Conservation (phyloP, 2,888 invertebrate genomes). For the Corbicula japonica region DNA sequence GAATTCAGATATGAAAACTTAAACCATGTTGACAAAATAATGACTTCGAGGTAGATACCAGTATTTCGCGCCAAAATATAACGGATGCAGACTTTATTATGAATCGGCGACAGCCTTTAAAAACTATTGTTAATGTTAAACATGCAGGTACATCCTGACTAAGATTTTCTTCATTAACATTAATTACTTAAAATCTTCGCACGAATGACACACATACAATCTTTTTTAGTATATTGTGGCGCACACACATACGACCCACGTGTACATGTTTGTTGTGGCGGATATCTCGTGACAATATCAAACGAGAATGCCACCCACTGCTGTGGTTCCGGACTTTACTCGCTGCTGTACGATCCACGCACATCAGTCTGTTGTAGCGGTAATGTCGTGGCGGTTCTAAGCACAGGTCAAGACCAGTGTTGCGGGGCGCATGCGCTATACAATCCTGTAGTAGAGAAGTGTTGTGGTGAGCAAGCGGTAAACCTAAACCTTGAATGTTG, state of each 20-base stretch:
- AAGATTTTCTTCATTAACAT: too few relatives aligned
- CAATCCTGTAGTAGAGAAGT: conserved; percentile 13
- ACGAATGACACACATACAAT: not conserved
- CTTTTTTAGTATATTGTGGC: conserved; percentile 7
- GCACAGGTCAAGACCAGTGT: not conserved
- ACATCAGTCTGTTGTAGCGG: conserved; percentile 19
- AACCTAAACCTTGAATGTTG: conserved; percentile 22
- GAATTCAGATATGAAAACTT: too few relatives aligned
- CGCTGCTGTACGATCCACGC: conserved; percentile 6
- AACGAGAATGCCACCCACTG: not conserved
- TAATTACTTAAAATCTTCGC: too few relatives aligned
- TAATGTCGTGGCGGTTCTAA: not conserved
- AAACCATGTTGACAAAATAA: too few relatives aligned
- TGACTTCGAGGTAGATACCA: too few relatives aligned
- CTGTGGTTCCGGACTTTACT: not conserved
- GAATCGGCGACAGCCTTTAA: too few relatives aligned
- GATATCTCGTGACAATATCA: not conserved
- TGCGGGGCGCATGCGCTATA: not conserved
- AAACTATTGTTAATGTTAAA: too few relatives aligned
- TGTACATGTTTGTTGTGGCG: conserved; percentile 11
- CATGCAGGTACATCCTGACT: too few relatives aligned
- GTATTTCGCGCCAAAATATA: too few relatives aligned
- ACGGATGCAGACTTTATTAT: too few relatives aligned
- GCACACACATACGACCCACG: not conserved
- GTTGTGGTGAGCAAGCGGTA: conserved; percentile 20